Evolutionary conservation across 2,113 vertebrate species (phyloP), one percentile per base, ranked within the genome.

Genomic region (Sinocyclocheilus grahami): DNA sequence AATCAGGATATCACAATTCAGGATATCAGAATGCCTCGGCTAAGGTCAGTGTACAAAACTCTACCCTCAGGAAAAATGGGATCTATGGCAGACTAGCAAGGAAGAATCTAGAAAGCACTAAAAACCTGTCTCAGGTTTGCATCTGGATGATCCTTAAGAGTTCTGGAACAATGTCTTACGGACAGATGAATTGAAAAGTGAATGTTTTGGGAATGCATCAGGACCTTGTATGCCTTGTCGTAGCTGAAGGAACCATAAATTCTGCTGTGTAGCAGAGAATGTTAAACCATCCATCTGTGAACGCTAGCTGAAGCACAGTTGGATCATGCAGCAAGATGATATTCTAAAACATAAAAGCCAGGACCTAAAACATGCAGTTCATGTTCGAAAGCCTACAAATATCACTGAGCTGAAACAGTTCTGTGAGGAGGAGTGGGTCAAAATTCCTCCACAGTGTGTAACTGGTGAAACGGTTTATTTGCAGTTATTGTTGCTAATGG

Each of bases 141-240:
- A 14, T 5, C 12, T 14, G 63, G n/a, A 65, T 14, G 11, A 46
- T 46, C 20, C 39, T 5, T 12, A 46, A 75, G 39, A 46, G 22
- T 12, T 75, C 42, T 46, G 22, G 37, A 48, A 48, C 72, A 46
- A 24, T 4, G 4, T 24, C 72, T 48, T n/a, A 5, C 24, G 22
- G 22, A 48, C 42, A 75, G 16, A 75, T 13, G 22, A 46, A 24
- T 75, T 16, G 22, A 24, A 75, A 75, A 13, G 39, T 48, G 37
- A 74, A 74, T 42, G 71, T 51, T 76, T 27, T 24, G 13, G 75
- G 48, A 77, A 77, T 77, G 46, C 24, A 53, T 77, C 48, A 30
- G 75, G 14, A 30, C n/a, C 75, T 27, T 77, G 22, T 42, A 48
- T 48, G 72, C 12, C 13, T 76, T 48, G n/a, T 76, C 6, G 5